A percentile compares a stretch with the other conserved stretches of the same genome.
phyloP scores from a whole-genome alignment of 92 coral and sea anemone genomes.

The Meandrina meandrites region DNA sequence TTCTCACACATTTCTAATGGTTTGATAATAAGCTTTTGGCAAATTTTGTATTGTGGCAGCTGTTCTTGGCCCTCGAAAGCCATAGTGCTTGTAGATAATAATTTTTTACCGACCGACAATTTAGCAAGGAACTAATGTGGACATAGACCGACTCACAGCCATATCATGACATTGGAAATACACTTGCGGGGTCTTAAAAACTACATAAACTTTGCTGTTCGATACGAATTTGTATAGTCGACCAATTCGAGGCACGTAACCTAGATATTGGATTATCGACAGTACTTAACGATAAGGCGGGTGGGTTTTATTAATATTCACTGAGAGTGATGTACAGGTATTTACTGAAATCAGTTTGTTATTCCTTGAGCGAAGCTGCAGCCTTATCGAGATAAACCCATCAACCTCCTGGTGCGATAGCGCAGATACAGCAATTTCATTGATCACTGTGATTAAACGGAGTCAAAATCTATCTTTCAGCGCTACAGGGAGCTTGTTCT shows the following conservation, averaged over 20 bases:
- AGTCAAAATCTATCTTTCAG: slow-evolving; percentile 81
- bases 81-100: slow-evolving; percentile 17
- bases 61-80: slow-evolving; percentile 44
- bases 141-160: neutral
- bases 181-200: slow-evolving; percentile 4
- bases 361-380: slow-evolving; percentile 68
- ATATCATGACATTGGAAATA: neutral
- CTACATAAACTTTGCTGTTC: slow-evolving; percentile 27
- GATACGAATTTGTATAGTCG: slow-evolving; percentile 49
- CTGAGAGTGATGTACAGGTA: slow-evolving; percentile 84
- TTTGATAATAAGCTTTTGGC: slow-evolving; percentile 85
- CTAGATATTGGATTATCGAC: slow-evolving; percentile 87
- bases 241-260: slow-evolving; percentile 57
- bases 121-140: neutral
- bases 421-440: slow-evolving; percentile 84
- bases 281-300: slow-evolving; percentile 87
- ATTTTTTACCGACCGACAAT: slow-evolving; percentile 13
- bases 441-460: slow-evolving; percentile 89
- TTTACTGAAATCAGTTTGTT: slow-evolving; percentile 87
- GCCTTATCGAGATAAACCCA: slow-evolving; percentile 89
- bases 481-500: slow-evolving; percentile 65
- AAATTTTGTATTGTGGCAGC: slow-evolving; percentile 61
- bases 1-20: slow-evolving; percentile 85
- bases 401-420: slow-evolving; percentile 87
- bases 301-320: slow-evolving; percentile 65